These are phyloP conservation scores for Myrmecobius fasciatus DNA, from an alignment of 2,113 vertebrate species.

Conservation along the genomic window DNA sequence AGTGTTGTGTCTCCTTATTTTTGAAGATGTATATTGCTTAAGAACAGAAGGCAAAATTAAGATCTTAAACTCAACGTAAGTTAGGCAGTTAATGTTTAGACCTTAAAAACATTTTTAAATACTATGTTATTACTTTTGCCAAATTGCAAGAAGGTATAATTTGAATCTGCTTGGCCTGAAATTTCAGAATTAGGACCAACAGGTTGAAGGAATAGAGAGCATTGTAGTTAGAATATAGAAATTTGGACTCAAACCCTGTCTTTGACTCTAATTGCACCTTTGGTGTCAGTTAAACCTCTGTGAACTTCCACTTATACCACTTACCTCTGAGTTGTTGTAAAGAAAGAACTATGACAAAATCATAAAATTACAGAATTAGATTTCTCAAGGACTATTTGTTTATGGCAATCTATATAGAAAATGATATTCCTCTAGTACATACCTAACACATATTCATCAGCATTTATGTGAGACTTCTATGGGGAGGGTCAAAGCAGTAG, in stretches of 20 bases:
- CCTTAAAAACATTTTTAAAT: neutral
- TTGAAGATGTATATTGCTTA: neutral
- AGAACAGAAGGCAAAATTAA: neutral
- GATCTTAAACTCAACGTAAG: neutral
- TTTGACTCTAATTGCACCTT: neutral
- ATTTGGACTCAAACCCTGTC: neutral
- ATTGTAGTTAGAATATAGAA: neutral
- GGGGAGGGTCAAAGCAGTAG: neutral
- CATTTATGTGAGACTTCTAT: neutral
- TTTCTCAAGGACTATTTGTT: neutral
- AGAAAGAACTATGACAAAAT: neutral
- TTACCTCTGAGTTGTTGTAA: neutral
- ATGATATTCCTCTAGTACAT: neutral
- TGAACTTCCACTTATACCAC: neutral
- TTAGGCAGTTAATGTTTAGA: conserved; percentile 12
- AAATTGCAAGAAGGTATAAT: neutral
- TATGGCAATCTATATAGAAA: neutral
- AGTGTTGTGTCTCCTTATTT: neutral
- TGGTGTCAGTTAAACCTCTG: neutral
- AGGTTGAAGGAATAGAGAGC: neutral
- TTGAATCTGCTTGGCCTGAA: neutral
- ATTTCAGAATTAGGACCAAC: neutral
- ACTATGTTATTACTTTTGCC: neutral
- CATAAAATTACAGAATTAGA: neutral
- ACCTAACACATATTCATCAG: neutral